Base-by-base conservation (phyloP, 1,140 invertebrate genomes). In the Macrosteles quadrilineatus region DNA sequence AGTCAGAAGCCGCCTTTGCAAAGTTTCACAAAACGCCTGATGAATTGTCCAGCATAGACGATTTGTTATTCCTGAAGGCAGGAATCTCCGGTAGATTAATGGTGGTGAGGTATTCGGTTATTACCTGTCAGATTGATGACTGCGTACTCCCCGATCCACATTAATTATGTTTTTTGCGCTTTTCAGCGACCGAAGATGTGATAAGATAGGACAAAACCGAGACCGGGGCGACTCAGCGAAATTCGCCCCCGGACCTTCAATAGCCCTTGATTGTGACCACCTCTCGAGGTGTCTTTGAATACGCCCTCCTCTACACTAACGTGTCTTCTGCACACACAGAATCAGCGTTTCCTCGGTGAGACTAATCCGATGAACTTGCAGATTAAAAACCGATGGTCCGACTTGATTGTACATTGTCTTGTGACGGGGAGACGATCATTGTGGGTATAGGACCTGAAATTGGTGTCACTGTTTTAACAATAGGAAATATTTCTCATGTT, bases 51-150 rank as follows among this genome's bases (percentile, higher is more conserved):
- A 25, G 55, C 21, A n/a, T 9, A n/a, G 55, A 59, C 55, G 23
- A 59, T 59, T 59, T 59, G 55, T 59, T 59, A 59, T 59, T 59
- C 55, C 55, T 59, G 23, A 59, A 59, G 55, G 27, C 55, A 59
- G 55, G 55, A 59, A 21, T 59, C 55, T 6, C 14, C 32, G 32
- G 11, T 27, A 6, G 55, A 59, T 59, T 59, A 59, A 59, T 59
- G 55, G 55, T 59, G 21, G 55, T 9, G 21, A 59, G 55, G 55
- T 59, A 59, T 59, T 59, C 55, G 23, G 55, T 59, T 59, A 59
- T 59, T 59, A 59, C 55, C 55, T 59, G 55, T 29, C 27, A 59
- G 55, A 59, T 29, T 59, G 55, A 59, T 59, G 55, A 59, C 55
- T 59, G 9, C 23, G 23, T 59, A 59, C 55, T 9, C 21, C 55